phyloP scores from a whole-genome alignment of 2,797 vertebrate species.

The Clamator glandarius region DNA sequence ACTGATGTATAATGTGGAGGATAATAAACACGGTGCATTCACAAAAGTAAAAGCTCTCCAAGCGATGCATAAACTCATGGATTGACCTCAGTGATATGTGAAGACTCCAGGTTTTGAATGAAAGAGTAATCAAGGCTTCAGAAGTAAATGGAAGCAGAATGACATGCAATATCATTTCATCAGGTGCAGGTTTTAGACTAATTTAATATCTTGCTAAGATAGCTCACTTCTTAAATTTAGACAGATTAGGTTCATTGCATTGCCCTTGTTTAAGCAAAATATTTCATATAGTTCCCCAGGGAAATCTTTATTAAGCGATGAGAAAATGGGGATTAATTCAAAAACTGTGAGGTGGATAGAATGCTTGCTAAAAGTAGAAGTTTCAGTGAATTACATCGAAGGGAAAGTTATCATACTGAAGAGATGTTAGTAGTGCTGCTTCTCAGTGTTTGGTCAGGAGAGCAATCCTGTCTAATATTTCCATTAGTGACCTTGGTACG shows the following conservation, averaged over 20 bases:
- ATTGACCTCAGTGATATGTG: neutral
- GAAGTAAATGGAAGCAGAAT: neutral
- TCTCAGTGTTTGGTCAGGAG: neutral
- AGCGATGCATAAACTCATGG: neutral
- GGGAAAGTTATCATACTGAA: neutral
- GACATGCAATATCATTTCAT: neutral
- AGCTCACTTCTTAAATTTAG: neutral
- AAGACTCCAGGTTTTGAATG: neutral
- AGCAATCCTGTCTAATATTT: neutral
- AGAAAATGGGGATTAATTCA: conserved; percentile 29
- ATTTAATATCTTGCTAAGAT: neutral
- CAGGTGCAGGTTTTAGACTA: neutral
- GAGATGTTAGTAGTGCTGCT: neutral
- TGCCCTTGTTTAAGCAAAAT: neutral
- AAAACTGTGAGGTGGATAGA: neutral
- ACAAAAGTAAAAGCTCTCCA: neutral
- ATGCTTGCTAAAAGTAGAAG: neutral
- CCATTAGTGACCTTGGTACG: neutral
- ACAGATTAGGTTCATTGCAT: too few relatives aligned
- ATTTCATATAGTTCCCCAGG: neutral
- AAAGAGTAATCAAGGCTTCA: neutral
- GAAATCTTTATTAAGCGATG: conserved; percentile 6
- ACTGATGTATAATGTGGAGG: neutral
- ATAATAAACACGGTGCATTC: neutral
- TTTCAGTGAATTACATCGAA: neutral